Percentiles rank a stretch among this genome's conserved stretches.
These are phyloP conservation scores for Psettodes erumei DNA, from an alignment of 2,113 vertebrate species.

Conservation along the genomic window DNA sequence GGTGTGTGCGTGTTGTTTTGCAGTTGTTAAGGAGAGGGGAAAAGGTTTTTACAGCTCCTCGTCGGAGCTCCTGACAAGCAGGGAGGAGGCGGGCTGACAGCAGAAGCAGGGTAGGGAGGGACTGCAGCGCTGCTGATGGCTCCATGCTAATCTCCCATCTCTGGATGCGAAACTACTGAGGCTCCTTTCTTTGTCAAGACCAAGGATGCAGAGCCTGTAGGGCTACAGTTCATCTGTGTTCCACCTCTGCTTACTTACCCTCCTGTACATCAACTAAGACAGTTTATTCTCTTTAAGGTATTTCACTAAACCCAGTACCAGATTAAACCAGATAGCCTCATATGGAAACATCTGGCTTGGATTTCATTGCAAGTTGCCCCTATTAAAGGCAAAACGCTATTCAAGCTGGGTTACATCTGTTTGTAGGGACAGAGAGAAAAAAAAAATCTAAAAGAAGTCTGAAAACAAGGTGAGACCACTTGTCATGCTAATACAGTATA, in stretches of 20 bases:
- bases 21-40: constrained; percentile 85
- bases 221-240: constrained; percentile 41
- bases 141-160: constrained; percentile 79
- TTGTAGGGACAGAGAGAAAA: background rate
- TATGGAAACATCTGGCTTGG: constrained; percentile 25
- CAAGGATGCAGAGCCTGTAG: constrained; percentile 48
- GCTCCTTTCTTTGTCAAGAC: constrained; percentile 59
- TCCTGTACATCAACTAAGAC: constrained; percentile 8
- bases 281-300: constrained; percentile 4
- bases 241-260: constrained; percentile 12
- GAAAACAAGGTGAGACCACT: constrained; percentile 12
- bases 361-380: background rate
- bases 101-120: constrained; percentile 76
- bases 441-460: background rate
- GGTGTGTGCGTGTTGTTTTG: constrained; percentile 83
- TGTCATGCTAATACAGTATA: no score
- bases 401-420: constrained; percentile 3
- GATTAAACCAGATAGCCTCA: constrained; percentile 16
- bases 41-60: constrained; percentile 85
- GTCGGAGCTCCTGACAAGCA: constrained; percentile 84
- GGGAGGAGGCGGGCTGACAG: constrained; percentile 84
- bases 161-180: constrained; percentile 67
- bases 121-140: constrained; percentile 78
- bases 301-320: constrained; percentile 6
- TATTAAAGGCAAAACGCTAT: background rate